These are phyloP conservation scores for Pantherophis vulpinus DNA, from an alignment of 2,797 vertebrate species.

Conservation along the genomic window DNA sequence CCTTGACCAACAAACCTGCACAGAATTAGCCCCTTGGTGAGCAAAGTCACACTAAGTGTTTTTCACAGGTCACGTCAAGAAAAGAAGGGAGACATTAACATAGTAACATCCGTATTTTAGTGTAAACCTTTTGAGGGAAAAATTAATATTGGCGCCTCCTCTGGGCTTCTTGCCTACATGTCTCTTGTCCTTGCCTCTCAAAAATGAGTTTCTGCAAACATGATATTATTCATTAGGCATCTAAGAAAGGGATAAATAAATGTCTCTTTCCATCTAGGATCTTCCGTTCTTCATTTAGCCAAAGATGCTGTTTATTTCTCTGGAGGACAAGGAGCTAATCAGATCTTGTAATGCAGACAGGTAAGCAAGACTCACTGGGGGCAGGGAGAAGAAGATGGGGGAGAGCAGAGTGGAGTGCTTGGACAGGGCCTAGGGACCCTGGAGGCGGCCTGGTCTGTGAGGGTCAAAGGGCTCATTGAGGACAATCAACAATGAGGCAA, in stretches of 20 bases:
- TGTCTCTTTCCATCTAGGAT: conserved; percentile 73
- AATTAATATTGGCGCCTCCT: conserved; percentile 76
- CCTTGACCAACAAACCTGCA: not conserved
- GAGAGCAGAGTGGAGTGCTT: not conserved
- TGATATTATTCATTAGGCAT: conserved; percentile 81
- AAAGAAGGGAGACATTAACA: conserved; percentile 83
- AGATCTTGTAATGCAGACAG: conserved; percentile 39
- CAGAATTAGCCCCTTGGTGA: conserved; percentile 58
- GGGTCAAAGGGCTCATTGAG: not conserved
- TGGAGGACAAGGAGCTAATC: conserved; percentile 33
- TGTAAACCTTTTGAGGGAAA: conserved; percentile 81
- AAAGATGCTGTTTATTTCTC: conserved; percentile 53
- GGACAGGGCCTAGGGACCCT: not conserved
- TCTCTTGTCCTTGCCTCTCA: conserved; percentile 80
- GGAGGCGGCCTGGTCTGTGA: not conserved
- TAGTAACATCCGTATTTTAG: conserved; percentile 83
- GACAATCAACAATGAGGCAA: too few relatives aligned
- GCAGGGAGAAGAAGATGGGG: not conserved
- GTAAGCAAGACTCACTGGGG: not conserved
- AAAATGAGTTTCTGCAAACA: conserved; percentile 80
- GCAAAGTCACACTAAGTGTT: conserved; percentile 81
- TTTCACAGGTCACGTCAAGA: conserved; percentile 82
- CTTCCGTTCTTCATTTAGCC: conserved; percentile 62
- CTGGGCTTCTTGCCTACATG: conserved; percentile 73
- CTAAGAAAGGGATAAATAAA: conserved; percentile 80